Conservation (phyloP, 2,113 vertebrate species). For the Psammodynastes pulverulentus region DNA sequence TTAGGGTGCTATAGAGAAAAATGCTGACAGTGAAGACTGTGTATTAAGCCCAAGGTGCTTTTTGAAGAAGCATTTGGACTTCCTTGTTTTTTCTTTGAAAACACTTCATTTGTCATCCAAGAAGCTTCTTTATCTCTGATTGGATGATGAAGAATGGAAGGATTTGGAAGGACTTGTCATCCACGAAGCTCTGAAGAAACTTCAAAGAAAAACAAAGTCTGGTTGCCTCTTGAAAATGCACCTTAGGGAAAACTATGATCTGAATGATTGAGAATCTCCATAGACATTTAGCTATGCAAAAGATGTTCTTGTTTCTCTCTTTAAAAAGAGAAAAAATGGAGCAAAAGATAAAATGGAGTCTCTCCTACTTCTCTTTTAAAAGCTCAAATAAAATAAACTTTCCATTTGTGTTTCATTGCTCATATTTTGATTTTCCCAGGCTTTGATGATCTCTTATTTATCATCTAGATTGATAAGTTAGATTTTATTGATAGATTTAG, state of each 20-base stretch:
- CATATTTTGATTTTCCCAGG: neutral
- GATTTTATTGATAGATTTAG: neutral
- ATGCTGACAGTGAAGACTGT: slow-evolving; percentile 82
- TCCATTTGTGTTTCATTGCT: neutral
- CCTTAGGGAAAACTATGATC: too few relatives aligned
- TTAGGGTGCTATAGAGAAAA: slow-evolving; percentile 85
- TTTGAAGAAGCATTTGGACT: too few relatives aligned
- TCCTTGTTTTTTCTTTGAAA: too few relatives aligned
- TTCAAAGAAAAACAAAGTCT: too few relatives aligned
- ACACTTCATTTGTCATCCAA: too few relatives aligned
- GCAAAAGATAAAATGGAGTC: neutral
- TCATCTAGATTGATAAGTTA: neutral
- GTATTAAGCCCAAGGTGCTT: too few relatives aligned
- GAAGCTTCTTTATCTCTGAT: too few relatives aligned
- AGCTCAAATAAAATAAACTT: neutral
- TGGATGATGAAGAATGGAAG: too few relatives aligned
- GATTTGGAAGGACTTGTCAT: too few relatives aligned
- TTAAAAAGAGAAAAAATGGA: neutral
- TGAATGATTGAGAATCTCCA: too few relatives aligned
- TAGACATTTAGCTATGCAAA: neutral
- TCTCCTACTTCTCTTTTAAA: neutral
- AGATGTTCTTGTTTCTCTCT: neutral
- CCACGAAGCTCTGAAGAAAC: too few relatives aligned
- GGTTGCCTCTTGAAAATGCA: too few relatives aligned
- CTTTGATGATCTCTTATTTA: neutral